Percentiles rank a stretch among this genome's conserved stretches.
These are phyloP conservation scores for Apeltes quadracus DNA, from an alignment of 2,113 vertebrate genomes.

Conservation along the genomic window DNA sequence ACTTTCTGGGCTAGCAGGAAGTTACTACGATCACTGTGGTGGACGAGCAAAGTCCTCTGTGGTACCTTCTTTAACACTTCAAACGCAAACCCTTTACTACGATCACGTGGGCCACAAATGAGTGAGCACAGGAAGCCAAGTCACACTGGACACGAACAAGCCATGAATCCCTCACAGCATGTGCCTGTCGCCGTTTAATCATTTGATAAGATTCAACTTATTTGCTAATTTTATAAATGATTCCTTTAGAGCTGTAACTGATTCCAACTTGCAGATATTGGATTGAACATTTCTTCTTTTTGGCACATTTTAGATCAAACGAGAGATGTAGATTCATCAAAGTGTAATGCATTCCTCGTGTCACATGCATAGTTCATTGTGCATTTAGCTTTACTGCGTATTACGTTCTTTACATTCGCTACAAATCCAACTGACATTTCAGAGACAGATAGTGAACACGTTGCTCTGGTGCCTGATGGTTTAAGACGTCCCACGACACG, in stretches of 20 bases:
- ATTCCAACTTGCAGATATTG: background rate
- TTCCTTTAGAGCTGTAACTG: background rate
- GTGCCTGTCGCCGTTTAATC: background rate
- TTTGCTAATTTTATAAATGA: background rate
- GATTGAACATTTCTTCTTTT: background rate
- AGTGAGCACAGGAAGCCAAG: conserved; percentile 28
- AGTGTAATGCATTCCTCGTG: background rate
- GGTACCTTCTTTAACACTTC: conserved; percentile 1
- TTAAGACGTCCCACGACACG: background rate
- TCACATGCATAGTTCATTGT: background rate
- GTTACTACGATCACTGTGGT: conserved; percentile 11
- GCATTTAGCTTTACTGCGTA: background rate
- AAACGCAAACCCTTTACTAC: background rate
- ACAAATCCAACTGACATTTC: background rate
- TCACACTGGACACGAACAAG: background rate
- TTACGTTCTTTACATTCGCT: background rate
- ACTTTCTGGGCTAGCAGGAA: conserved; percentile 58
- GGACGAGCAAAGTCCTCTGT: conserved; percentile 5
- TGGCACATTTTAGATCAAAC: background rate
- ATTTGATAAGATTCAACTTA: background rate
- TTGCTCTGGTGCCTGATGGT: background rate
- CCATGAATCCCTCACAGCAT: background rate
- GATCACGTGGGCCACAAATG: background rate
- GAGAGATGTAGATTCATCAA: background rate
- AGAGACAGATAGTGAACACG: background rate